Evolutionary conservation across 2,888 invertebrate genomes (phyloP), one percentile per base, ranked within the genome.

Genomic region (Zhengitettix transpicula): DNA sequence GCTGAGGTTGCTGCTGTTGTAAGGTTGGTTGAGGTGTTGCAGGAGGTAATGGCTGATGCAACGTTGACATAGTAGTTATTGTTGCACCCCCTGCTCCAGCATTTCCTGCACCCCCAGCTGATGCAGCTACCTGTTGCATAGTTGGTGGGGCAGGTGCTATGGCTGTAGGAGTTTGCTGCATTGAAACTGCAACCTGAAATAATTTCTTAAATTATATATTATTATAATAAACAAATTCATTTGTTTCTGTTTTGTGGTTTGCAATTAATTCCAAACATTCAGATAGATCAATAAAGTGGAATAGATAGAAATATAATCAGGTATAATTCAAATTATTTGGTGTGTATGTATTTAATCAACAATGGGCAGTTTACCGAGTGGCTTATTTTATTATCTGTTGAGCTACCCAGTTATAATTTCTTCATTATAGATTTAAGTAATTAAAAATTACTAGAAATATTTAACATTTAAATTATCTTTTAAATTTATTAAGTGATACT

Each of bases 11-110:
- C n/a, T 52, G 51, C 47, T 68, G 78, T 74, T 51, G 63, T 57
- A 77, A 77, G 58, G 81, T 74, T 67, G 81, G 80, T 64, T 77
- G 85, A 56, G 76, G 82, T 67, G 77, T 84, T n/a, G 61, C 60
- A 1, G 64, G 60, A 11, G 62, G 60, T 60, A 62, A 58, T 11
- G 63, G 62, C 28, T 64, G 63, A 58, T 64, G 64, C 55, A 64
- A 63, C n/a, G 69, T 68, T 28, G 64, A 68, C 63, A 63, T 66
- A 58, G 62, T 56, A 15, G 64, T 62, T n/a, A 60, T 58, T 12
- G 40, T 41, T 55, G 53, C 28, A 28, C 28, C 28, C 28, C 28
- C 28, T 28, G 28, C 28, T 28, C 28, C 28, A 28, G 28, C 63
- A 63, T 63, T 41, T 61, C 58, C 40, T 59, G 58, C 53, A 28